Conservation (phyloP, 2,113 vertebrate genomes). For the Pluvialis apricaria region DNA sequence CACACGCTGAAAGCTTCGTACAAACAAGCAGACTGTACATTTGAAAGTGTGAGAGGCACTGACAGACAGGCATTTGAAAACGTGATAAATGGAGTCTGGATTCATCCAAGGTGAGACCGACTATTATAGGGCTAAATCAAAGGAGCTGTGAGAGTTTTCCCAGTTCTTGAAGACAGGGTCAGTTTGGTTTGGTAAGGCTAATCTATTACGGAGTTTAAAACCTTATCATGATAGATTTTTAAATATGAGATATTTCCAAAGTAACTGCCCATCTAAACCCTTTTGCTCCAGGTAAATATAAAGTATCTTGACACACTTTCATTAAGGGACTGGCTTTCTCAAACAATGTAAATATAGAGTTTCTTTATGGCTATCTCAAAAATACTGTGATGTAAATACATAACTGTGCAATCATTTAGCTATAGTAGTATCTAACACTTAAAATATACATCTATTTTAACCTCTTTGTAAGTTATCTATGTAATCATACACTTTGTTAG, state of each 20-base stretch:
- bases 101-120: constrained; percentile 42
- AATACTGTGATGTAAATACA: neutral
- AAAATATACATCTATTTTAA: neutral
- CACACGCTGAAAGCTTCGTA: constrained; percentile 41
- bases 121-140: constrained; percentile 7
- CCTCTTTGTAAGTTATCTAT: neutral
- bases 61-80: constrained; percentile 63
- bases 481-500: neutral
- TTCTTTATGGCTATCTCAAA: neutral
- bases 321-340: neutral
- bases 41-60: constrained; percentile 64
- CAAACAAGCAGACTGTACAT: constrained; percentile 68
- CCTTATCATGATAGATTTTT: neutral
- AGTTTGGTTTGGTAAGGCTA: neutral
- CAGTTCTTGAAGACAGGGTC: neutral
- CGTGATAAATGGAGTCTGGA: constrained; percentile 45
- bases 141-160: neutral
- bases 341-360: neutral
- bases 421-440: neutral
- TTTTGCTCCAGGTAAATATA: neutral
- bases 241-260: neutral
- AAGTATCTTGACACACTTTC: neutral
- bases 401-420: neutral
- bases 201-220: neutral
- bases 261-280: neutral